A percentile compares a stretch with the other conserved stretches of the same genome.
Evolutionary conservation across 2,888 invertebrate genomes (phyloP).

Genomic region (Acleris sparsana): DNA sequence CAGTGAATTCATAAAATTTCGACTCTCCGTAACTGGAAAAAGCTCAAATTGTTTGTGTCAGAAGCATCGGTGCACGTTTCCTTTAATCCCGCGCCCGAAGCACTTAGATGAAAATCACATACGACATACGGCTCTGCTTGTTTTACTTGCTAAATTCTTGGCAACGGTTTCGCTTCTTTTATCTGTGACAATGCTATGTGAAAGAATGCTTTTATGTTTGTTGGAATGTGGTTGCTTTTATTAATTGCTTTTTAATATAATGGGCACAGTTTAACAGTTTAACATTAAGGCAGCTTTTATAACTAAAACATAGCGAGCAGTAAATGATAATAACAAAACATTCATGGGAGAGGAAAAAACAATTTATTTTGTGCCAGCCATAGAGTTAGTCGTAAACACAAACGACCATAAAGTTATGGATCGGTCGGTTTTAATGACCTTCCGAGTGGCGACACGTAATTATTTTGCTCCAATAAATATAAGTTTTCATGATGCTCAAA

Average conservation of each 20-base stretch:
- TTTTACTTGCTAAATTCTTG: conserved; percentile 35
- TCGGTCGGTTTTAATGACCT: conserved; percentile 23
- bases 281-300: too few relatives aligned
- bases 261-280: neutral
- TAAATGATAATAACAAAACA: too few relatives aligned
- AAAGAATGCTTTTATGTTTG: neutral
- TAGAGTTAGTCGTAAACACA: conserved; percentile 25
- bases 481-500: too few relatives aligned
- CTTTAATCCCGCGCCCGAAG: conserved; percentile 29
- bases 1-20: conserved; percentile 12
- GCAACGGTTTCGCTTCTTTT: conserved; percentile 24
- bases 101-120: conserved; percentile 35
- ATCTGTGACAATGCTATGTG: conserved; percentile 13
- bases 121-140: conserved; percentile 29
- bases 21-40: neutral
- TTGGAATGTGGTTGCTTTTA: neutral
- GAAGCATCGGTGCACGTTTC: conserved; percentile 23
- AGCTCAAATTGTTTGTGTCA: conserved; percentile 25
- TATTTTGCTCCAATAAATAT: conserved; percentile 24
- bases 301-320: too few relatives aligned
- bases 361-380: neutral
- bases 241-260: neutral
- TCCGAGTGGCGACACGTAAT: conserved; percentile 14
- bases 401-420: conserved; percentile 26
- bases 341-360: too few relatives aligned